Conservation (phyloP, 2,113 vertebrate genomes). For the Leucopsar rothschildi region DNA sequence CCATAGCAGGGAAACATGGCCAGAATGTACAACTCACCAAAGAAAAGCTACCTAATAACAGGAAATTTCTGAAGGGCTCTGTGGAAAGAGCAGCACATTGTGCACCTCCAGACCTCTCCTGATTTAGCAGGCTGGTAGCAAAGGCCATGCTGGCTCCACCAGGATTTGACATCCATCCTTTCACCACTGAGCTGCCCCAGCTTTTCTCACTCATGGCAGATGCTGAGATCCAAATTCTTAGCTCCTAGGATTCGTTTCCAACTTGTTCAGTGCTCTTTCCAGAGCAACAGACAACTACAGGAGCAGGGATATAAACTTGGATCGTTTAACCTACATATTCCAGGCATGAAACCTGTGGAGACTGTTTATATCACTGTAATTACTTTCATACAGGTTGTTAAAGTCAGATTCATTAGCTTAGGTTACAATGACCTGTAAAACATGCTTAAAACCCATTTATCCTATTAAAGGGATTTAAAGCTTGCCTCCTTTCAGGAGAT, state of each 20-base stretch:
- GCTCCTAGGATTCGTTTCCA: not conserved
- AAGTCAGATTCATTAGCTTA: conserved; percentile 28
- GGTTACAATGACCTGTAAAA: conserved; percentile 49
- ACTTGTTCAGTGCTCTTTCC: not conserved
- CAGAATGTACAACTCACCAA: rapidly evolving
- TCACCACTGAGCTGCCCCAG: not conserved
- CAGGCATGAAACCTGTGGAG: not conserved
- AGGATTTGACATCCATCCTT: not conserved
- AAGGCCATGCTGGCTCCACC: not conserved
- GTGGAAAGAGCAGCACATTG: not conserved
- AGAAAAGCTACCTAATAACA: not conserved
- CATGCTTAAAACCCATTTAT: conserved; percentile 41
- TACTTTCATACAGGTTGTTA: not conserved
- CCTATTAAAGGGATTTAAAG: conserved; percentile 24
- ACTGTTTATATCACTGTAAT: not conserved
- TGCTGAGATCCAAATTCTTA: not conserved
- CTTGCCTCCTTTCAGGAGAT: not conserved
- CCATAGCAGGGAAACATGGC: not conserved
- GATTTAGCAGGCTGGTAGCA: not conserved
- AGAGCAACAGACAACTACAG: not conserved
- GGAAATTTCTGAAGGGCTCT: not conserved
- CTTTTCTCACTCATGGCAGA: not conserved
- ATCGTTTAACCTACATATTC: not conserved
- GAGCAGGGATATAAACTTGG: not conserved
- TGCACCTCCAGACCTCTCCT: not conserved